phyloP scores from a whole-genome alignment of 92 coral and sea anemone genomes.

The Galaxea fascicularis region DNA sequence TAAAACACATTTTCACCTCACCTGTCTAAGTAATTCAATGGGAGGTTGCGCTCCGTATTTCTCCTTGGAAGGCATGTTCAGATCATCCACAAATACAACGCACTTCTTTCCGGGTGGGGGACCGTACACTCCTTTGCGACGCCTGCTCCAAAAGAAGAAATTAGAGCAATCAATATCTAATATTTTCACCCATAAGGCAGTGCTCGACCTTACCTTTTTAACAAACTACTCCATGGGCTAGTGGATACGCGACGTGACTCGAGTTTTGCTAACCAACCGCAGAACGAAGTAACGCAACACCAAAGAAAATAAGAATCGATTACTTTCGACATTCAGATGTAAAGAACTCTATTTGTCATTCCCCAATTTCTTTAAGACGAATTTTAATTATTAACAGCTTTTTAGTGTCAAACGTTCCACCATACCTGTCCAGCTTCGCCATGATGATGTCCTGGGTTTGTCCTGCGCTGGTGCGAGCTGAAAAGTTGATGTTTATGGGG shows the following conservation, averaged over 20 bases:
- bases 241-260: too few relatives aligned
- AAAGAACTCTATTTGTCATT: background rate
- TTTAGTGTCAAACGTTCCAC: background rate
- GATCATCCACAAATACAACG: slow-evolving; percentile 97
- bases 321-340: too few relatives aligned
- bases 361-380: background rate
- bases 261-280: too few relatives aligned
- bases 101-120: slow-evolving; percentile 99
- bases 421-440: slow-evolving; percentile 98
- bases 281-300: too few relatives aligned
- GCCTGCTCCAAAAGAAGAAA: slow-evolving; percentile 49
- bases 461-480: slow-evolving; percentile 97
- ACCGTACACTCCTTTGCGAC: slow-evolving; percentile 98
- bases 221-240: too few relatives aligned
- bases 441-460: slow-evolving; percentile 98
- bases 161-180: background rate
- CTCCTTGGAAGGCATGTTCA: slow-evolving; percentile 98
- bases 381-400: too few relatives aligned
- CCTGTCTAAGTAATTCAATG: slow-evolving; percentile 94
- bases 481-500: slow-evolving; percentile 96
- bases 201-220: too few relatives aligned
- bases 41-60: slow-evolving; percentile 99
- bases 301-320: too few relatives aligned
- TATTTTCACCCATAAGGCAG: background rate
- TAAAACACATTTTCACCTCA: slow-evolving; percentile 4